Base-by-base conservation (phyloP, 2,797 vertebrate genomes). In the Arctocebus calabarensis region DNA sequence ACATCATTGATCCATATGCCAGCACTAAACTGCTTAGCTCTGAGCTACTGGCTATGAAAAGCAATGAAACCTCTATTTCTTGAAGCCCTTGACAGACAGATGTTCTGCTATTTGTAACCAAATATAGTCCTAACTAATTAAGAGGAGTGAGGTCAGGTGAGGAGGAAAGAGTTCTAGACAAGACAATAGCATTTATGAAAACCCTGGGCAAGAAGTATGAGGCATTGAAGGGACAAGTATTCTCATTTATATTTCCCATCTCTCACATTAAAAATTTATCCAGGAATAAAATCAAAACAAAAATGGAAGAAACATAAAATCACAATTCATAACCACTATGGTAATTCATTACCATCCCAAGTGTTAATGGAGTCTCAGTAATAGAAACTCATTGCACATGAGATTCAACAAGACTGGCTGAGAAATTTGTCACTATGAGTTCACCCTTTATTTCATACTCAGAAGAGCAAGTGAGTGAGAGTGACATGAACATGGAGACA, bases 181-280 rank as follows among this genome's bases (percentile, higher is more conserved):
- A 74, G 34, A 59, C 64, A 48, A 37, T 52, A 43, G 8, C 48
- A 45, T 79, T 86, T 75, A 79, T 79, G 52, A 88, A 94, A 74
- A 70, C 37, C 22, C 71, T 71, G 45, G 32, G 82, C 64, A 66
- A 45, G 83, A 84, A 61, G n/a, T 25, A 73, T 81, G 61, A 85
- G n/a, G 10, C 16, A 40, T 23, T 22, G 2, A 34, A 78, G 37
- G 48, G 87, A 93, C 45, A 70, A 88, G 74, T 57, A 78, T 84
- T 93, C 88, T 66, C 48, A 94, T 68, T 84, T 96, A 83, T 25
- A 77, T 61, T 73, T 84, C 32, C 52, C 62, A 40, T 66, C 66
- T 84, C 90, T 78, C 68, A 71, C 45, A 82, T 95, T 94, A 96
- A 90, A 95, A 88, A 55, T 70, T 40, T 93, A 86, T 87, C 13